Base-by-base conservation (phyloP, 2,888 invertebrate species). In the Herminia tarsipennalis region DNA sequence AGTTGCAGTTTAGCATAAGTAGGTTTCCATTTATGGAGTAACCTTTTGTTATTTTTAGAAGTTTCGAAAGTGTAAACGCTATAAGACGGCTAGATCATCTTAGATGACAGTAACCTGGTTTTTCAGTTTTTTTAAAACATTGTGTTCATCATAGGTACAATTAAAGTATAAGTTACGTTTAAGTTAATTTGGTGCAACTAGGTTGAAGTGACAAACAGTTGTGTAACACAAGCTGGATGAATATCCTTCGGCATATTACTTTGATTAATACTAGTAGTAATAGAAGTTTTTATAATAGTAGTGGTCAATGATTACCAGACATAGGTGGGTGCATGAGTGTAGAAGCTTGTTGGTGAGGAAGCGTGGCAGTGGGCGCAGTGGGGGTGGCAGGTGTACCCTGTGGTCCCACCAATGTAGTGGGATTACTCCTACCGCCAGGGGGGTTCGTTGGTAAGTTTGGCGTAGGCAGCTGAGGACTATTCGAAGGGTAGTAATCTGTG, bases 381-480 rank as follows among this genome's bases (percentile, higher is more conserved):
- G 82, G 71, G 4, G 85, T 71, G 9, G 76, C 73, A 20, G 77
- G 69, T 39, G 78, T 79, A 39, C 76, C 79, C 64, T 84, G 85
- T 13, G 81, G 80, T 13, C 83, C 85, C 60, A 83, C 78, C 53
- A 79, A 48, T 12, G 78, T 73, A 51, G 70, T 76, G 41, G 76
- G 70, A 55, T 78, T 81, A 46, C 51, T 82, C 66, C 81, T 70
- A 53, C 76, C 72, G 24, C 76, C 79, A 4, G 75, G 62, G 27
- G 78, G 59, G 41, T 72, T 80, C 62, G 57, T 66, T 56, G 82
- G 88, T 39, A 92, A 71, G 40, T 86, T 82, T 35, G 85, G 88
- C 27, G 91, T 73, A 9, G 84, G 82, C 58, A 92, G 66, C 54
- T 90, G 92, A 37, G 88, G 85, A 51, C 72, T 85, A 65, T 82